These are phyloP conservation scores for Pocillopora grandis DNA, from an alignment of 92 coral and sea anemone genomes.

Conservation along the genomic window DNA sequence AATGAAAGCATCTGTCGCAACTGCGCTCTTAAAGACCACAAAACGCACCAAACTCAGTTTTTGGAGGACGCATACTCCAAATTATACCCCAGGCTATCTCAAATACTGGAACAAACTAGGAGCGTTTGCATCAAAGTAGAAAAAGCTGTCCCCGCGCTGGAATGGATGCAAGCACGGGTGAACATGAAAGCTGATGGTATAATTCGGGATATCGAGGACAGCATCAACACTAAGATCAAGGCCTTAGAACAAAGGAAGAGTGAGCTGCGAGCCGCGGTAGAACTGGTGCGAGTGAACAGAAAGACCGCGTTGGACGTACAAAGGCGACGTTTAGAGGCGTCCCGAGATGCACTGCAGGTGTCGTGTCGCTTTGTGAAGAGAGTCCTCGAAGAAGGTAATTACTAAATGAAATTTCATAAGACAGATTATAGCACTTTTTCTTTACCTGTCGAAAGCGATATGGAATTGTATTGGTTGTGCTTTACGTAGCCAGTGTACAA, in stretches of 20 bases:
- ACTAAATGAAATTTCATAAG: not conserved
- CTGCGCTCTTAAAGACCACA: constrained; percentile 63
- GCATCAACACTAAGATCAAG: constrained; percentile 43
- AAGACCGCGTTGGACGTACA: constrained; percentile 58
- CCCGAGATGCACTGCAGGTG: constrained; percentile 56
- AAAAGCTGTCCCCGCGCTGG: constrained; percentile 56
- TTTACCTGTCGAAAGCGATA: too few relatives aligned
- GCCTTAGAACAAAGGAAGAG: constrained; percentile 61
- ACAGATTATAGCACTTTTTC: too few relatives aligned
- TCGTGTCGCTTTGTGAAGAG: constrained; percentile 66
- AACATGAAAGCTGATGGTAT: constrained; percentile 52
- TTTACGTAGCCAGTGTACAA: too few relatives aligned
- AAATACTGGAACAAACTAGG: constrained; percentile 45
- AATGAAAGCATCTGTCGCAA: constrained; percentile 60
- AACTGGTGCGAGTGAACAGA: constrained; percentile 53
- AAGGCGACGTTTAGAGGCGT: constrained; percentile 48
- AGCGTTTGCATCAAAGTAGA: constrained; percentile 53
- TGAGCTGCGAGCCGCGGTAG: constrained; percentile 52
- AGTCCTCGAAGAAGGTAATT: constrained; percentile 64
- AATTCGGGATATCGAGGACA: constrained; percentile 59
- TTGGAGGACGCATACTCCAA: constrained; percentile 45
- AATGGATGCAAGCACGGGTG: constrained; percentile 55
- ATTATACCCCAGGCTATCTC: constrained; percentile 43
- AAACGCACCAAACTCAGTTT: constrained; percentile 49
- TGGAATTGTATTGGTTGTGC: too few relatives aligned